Conservation (phyloP, 2,113 vertebrate genomes). For the Potamarius usumacintae region DNA sequence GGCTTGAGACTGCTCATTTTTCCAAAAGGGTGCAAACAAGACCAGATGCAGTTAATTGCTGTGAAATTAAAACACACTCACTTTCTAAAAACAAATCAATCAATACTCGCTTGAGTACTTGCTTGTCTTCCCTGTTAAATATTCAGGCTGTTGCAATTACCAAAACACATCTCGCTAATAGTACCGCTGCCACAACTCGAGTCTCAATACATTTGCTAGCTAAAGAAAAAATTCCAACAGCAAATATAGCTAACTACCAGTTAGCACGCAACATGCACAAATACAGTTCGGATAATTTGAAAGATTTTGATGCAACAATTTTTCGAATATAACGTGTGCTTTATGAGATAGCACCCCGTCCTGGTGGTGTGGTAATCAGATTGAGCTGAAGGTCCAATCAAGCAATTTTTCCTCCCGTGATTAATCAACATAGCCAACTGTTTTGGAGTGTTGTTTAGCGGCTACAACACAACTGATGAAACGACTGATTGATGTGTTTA, state of each 20-base stretch:
- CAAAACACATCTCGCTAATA: neutral
- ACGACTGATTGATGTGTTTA: neutral
- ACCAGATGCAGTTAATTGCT: neutral
- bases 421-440: neutral
- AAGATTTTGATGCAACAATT: neutral
- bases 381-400: neutral
- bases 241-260: neutral
- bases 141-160: neutral
- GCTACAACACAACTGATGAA: neutral
- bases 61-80: too few relatives aligned
- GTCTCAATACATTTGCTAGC: neutral
- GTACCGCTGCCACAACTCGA: neutral
- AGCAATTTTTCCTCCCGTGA: neutral
- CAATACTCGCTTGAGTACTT: neutral
- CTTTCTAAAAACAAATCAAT: too few relatives aligned
- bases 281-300: neutral
- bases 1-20: neutral
- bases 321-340: neutral
- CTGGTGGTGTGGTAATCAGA: neutral
- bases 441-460: neutral
- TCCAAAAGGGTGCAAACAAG: neutral
- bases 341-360: neutral
- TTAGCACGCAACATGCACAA: neutral
- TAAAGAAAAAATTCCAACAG: neutral
- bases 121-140: neutral